phyloP scores from a whole-genome alignment of 2,797 vertebrate genomes.

The Lepidocolaptes lacrymiger region DNA sequence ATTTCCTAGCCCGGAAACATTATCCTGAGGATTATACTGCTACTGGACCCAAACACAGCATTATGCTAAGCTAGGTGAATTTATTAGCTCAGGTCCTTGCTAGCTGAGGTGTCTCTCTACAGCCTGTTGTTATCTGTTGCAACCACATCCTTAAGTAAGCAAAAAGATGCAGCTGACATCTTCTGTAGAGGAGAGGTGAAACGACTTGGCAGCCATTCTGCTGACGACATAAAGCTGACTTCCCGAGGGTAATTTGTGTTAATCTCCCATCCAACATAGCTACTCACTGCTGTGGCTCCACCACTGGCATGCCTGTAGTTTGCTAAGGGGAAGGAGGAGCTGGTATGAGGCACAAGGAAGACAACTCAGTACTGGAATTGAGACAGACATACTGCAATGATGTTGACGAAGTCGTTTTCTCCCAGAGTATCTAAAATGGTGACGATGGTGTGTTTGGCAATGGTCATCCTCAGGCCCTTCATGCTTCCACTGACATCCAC shows the following conservation, averaged over 20 bases:
- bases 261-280: not conserved
- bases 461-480: conserved; percentile 92
- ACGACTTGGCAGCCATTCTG: not conserved
- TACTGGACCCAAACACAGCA: not conserved
- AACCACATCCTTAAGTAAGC: not conserved
- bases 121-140: not conserved
- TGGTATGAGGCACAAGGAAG: not conserved
- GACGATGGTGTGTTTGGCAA: conserved; percentile 93
- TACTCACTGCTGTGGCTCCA: not conserved
- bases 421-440: conserved; percentile 94
- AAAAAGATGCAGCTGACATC: not conserved
- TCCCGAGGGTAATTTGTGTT: not conserved
- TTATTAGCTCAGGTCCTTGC: not conserved
- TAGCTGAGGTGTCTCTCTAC: not conserved
- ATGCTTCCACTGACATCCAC: conserved; percentile 96
- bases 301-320: not conserved
- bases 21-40: not conserved
- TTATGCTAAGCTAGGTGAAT: too few relatives aligned
- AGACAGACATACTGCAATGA: conserved; percentile 85
- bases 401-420: conserved; percentile 96
- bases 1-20: not conserved
- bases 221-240: not conserved
- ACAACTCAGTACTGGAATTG: not conserved
- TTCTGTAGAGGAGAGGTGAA: not conserved
- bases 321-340: not conserved